Conservation (phyloP, 1,140 invertebrate genomes). For the Archegozetes longisetosus region DNA sequence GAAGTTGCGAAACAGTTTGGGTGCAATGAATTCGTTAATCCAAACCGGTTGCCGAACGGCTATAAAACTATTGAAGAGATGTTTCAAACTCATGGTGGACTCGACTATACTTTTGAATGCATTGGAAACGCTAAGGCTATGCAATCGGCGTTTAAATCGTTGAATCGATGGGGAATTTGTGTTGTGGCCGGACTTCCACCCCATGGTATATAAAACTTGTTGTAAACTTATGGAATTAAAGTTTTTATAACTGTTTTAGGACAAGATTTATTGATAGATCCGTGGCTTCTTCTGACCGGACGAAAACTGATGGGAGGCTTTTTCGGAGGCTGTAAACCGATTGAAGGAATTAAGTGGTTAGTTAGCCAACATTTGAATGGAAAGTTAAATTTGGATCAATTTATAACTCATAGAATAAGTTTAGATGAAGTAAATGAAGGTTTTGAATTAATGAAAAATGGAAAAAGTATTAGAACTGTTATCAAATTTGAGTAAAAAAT, state of each 20-base stretch:
- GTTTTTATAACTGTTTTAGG: background rate
- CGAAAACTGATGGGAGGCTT: conserved; percentile 85
- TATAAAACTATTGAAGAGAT: conserved; percentile 65
- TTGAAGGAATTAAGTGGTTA: conserved; percentile 78
- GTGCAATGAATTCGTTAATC: conserved; percentile 78
- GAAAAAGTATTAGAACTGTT: conserved; percentile 1
- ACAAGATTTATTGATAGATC: background rate
- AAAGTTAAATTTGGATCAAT: conserved; percentile 79
- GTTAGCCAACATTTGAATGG: conserved; percentile 76
- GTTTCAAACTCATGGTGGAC: conserved; percentile 71
- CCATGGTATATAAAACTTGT: too few species aligned
- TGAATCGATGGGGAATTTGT: conserved; percentile 84
- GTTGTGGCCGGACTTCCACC: conserved; percentile 65
- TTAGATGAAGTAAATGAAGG: conserved; percentile 80
- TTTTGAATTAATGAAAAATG: conserved; percentile 47
- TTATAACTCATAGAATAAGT: conserved; percentile 65
- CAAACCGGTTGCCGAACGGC: conserved; percentile 37
- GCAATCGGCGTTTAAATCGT: conserved; percentile 84
- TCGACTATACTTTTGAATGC: conserved; percentile 97
- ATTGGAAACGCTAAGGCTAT: conserved; percentile 91
- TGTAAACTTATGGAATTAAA: too few species aligned
- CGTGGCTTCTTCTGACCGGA: conserved; percentile 84
- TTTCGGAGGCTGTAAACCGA: conserved; percentile 77
- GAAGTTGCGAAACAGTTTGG: conserved; percentile 72
- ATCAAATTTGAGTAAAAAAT: background rate